These are phyloP conservation scores for Epirrhoe alternata DNA, from an alignment of 2,888 invertebrate genomes.

Conservation along the genomic window DNA sequence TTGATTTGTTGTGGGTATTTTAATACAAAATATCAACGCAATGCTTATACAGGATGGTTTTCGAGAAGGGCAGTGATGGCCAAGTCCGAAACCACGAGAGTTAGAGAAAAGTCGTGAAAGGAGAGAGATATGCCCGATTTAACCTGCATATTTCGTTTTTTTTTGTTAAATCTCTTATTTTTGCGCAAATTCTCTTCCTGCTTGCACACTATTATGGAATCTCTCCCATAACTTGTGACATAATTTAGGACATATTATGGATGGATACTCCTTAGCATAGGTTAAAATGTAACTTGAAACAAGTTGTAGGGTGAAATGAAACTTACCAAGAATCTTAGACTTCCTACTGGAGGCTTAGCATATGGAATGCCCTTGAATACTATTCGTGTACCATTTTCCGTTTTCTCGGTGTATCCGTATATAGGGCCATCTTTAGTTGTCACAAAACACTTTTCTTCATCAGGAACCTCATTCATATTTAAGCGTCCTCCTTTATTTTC, in stretches of 20 bases:
- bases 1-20: too few relatives aligned
- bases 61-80: too few relatives aligned
- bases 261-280: not conserved
- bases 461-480: constrained; percentile 47
- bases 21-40: too few relatives aligned
- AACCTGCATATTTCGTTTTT: too few relatives aligned
- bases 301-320: not conserved
- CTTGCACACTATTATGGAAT: too few relatives aligned
- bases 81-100: too few relatives aligned
- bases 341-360: constrained; percentile 70
- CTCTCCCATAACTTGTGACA: too few relatives aligned
- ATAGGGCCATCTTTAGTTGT: constrained; percentile 66
- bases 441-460: constrained; percentile 46
- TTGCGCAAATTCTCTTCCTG: too few relatives aligned
- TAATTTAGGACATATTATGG: not conserved
- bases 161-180: too few relatives aligned
- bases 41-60: too few relatives aligned
- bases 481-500: not conserved
- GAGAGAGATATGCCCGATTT: too few relatives aligned
- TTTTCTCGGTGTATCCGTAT: constrained; percentile 62
- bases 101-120: too few relatives aligned
- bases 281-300: not conserved
- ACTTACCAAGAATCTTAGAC: constrained; percentile 72
- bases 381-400: constrained; percentile 30
- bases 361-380: constrained; percentile 72